These are phyloP conservation scores for Aethina tumida DNA, from an alignment of 1,140 invertebrate species.

Conservation along the genomic window DNA sequence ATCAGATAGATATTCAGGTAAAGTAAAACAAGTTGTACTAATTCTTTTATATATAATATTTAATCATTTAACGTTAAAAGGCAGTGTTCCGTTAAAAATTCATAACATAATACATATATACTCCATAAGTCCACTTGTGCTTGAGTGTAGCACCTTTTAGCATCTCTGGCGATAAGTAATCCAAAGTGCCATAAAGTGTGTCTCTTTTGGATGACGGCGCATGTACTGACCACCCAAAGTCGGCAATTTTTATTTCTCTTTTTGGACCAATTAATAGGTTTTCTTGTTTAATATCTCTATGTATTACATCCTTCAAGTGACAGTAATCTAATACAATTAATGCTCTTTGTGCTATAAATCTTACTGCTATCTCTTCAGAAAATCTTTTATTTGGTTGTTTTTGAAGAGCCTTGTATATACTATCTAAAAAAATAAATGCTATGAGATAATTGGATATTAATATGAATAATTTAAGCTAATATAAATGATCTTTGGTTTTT, in stretches of 20 bases:
- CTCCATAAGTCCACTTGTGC: slow-evolving; percentile 88
- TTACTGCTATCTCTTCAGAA: slow-evolving; percentile 59
- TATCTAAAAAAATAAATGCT: slow-evolving; percentile 46
- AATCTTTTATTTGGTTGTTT: slow-evolving; percentile 58
- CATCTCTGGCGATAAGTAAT: slow-evolving; percentile 97
- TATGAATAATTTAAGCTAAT: no score
- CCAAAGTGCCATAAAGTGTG: slow-evolving; percentile 90
- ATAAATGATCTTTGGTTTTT: no score
- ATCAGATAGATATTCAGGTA: slow-evolving; percentile 62
- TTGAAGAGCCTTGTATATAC: slow-evolving; percentile 71
- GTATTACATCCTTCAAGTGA: slow-evolving; percentile 90
- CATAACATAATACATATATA: slow-evolving; percentile 83
- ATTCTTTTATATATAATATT: slow-evolving; percentile 81
- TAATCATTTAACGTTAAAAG: slow-evolving; percentile 73
- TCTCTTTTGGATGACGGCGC: slow-evolving; percentile 83
- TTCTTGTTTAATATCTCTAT: slow-evolving; percentile 92
- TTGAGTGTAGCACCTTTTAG: slow-evolving; percentile 66
- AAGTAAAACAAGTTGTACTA: slow-evolving; percentile 61
- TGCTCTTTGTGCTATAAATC: slow-evolving; percentile 76
- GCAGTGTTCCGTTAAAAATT: slow-evolving; percentile 83
- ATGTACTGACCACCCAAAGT: slow-evolving; percentile 97
- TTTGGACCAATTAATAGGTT: slow-evolving; percentile 80
- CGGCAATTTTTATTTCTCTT: slow-evolving; percentile 88
- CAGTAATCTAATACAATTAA: slow-evolving; percentile 88
- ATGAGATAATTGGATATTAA: slow-evolving; percentile 1